A percentile compares a stretch with the other conserved stretches of the same genome.
Evolutionary conservation across 92 coral and sea anemone genomes (phyloP).

Genomic region (Chrysogorgia sp.): DNA sequence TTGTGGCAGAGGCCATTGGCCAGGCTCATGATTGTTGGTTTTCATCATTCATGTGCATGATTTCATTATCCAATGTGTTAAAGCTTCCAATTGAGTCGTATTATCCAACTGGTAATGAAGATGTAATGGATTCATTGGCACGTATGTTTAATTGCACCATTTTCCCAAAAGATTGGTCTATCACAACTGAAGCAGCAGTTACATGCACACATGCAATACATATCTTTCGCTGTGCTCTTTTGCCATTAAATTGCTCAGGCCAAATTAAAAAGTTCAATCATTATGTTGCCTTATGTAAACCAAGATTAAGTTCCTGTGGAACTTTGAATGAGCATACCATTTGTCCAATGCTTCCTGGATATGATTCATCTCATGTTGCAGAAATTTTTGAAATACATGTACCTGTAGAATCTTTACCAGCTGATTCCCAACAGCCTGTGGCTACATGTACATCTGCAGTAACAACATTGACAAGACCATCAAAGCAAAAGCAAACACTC

Average conservation of each 20-base stretch:
- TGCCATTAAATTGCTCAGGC: constrained; percentile 28
- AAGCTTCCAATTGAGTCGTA: constrained; percentile 36
- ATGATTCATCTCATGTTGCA: too few relatives aligned
- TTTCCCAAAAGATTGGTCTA: constrained; percentile 10
- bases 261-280: constrained; percentile 18
- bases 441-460: too few relatives aligned
- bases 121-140: constrained; percentile 20
- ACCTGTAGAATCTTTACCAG: too few relatives aligned
- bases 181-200: not conserved
- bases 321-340: not conserved
- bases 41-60: too few relatives aligned
- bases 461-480: too few relatives aligned
- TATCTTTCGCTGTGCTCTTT: constrained; percentile 29
- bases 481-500: too few relatives aligned
- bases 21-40: too few relatives aligned
- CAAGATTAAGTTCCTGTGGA: not conserved
- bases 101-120: constrained; percentile 30
- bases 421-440: too few relatives aligned
- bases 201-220: constrained; percentile 16
- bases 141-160: constrained; percentile 46
- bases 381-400: too few relatives aligned
- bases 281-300: constrained; percentile 28
- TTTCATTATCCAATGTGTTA: too few relatives aligned
- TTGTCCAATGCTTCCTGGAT: too few relatives aligned
- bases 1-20: too few relatives aligned